Evolutionary conservation across 2,888 invertebrate genomes (phyloP).

Genomic region (Phaonia tiefii): DNA sequence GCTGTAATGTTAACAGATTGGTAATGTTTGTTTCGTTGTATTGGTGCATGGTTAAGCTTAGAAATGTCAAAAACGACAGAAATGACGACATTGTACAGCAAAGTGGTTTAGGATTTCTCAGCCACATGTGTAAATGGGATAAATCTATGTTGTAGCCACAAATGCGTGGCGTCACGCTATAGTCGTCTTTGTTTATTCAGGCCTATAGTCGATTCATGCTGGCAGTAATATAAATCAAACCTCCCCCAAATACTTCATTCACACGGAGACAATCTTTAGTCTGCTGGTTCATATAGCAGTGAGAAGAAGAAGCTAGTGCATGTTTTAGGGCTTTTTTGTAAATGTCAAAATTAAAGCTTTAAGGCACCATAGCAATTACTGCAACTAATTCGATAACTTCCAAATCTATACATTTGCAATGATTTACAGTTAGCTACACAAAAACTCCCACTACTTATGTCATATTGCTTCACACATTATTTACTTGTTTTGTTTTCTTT

Average conservation of each 20-base stretch:
- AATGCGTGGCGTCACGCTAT: slow-evolving; percentile 26
- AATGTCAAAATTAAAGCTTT: slow-evolving; percentile 62
- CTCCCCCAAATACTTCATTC: slow-evolving; percentile 57
- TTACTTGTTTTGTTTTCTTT: too few species aligned
- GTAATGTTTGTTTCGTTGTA: slow-evolving; percentile 24
- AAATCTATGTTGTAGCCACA: slow-evolving; percentile 51
- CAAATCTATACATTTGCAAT: too few species aligned
- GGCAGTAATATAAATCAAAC: slow-evolving; percentile 55
- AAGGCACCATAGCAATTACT: too few species aligned
- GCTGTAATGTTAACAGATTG: slow-evolving; percentile 10
- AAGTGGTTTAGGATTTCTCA: slow-evolving; percentile 30
- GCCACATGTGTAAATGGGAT: slow-evolving; percentile 56
- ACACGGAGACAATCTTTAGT: too few species aligned
- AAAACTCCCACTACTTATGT: too few species aligned
- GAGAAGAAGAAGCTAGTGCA: too few species aligned
- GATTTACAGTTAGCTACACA: too few species aligned
- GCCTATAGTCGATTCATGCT: slow-evolving; percentile 64
- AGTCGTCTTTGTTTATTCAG: slow-evolving; percentile 49
- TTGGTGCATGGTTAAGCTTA: slow-evolving; percentile 38
- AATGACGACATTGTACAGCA: slow-evolving; percentile 50
- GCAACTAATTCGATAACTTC: too few species aligned
- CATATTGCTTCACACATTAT: too few species aligned
- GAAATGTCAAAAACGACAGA: slow-evolving; percentile 65
- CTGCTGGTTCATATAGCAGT: too few species aligned
- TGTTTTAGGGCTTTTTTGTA: slow-evolving; percentile 24